Evolutionary conservation across 2,797 vertebrate species (phyloP), one percentile per base, ranked within the genome.

Genomic region (Caiman crocodilus): DNA sequence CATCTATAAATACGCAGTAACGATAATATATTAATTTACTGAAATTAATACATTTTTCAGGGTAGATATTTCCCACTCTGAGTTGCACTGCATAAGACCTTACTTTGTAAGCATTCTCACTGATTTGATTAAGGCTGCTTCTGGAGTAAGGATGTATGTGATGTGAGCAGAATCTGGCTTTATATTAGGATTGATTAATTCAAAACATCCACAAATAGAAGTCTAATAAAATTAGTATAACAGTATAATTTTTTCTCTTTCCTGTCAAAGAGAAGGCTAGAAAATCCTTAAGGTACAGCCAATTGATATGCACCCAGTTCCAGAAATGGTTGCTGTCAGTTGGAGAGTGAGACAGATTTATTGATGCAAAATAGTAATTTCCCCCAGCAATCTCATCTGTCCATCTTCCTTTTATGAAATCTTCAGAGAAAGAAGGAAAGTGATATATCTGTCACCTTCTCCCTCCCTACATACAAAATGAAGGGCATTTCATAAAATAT

Each of bases 231-330:
- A 76, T 23, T 73, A 5, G 85, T 77, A 76, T 28, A 76, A 20
- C 80, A 86, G 76, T 64, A 15, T 12, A 76, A 75, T 82, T 78
- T 82, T 87, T 94, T 86, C 90, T 71, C 67, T 91, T 92, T 91
- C 0, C 42, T 88, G 89, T 89, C 17, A 76, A 84, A 86, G 59
- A 84, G 16, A 84, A 89, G 32, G 21, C 30, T 9, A 56, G 60
- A 69, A 93, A 76, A 92, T 82, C 82, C 28, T 87, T 71, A 78
- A 94, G 90, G 64, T 61, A 73, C 30, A 84, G 55, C 55, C 78
- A 63, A 74, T 32, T 82, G 86, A 89, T 58, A 89, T 9, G n/a
- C 1, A 4, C 3, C 79, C 11, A 21, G 4, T 90, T 84, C 73
- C 30, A 90, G 59, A 96, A 87, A 64, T 50, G 42, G 4, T 50